phyloP scores from a whole-genome alignment of 2,113 vertebrate genomes.

The Polypterus bichir region DNA sequence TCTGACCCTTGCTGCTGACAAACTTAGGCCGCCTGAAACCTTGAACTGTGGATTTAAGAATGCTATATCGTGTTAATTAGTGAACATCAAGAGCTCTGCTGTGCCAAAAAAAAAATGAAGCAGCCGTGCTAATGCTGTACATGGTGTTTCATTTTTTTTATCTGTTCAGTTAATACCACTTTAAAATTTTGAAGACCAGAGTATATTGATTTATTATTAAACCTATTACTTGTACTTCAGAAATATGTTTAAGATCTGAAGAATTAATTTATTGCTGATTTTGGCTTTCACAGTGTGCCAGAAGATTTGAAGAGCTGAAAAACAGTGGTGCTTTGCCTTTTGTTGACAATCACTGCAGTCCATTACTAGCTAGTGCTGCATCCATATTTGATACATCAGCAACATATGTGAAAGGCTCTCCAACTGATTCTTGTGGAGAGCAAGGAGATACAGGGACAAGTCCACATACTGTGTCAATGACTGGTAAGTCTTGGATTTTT shows the following conservation, averaged over 20 bases:
- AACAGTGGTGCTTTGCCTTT: constrained; percentile 61
- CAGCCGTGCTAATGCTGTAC: too few species aligned
- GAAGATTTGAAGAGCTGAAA: constrained; percentile 88
- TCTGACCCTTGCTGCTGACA: too few species aligned
- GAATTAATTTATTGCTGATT: neutral
- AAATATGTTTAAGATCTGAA: too few species aligned
- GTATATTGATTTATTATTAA: too few species aligned
- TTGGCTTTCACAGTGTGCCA: constrained; percentile 65
- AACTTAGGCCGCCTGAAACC: too few species aligned
- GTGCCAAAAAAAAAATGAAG: too few species aligned
- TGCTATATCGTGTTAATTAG: too few species aligned
- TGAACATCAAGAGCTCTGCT: too few species aligned
- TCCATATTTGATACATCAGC: constrained; percentile 60
- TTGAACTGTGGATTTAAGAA: too few species aligned
- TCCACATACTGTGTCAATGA: constrained; percentile 54
- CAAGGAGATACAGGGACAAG: constrained; percentile 43
- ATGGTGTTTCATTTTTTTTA: too few species aligned
- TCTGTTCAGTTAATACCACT: too few species aligned
- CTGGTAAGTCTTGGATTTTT: constrained; percentile 43
- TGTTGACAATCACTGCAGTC: constrained; percentile 74
- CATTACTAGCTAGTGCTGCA: constrained; percentile 51
- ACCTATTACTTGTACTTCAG: neutral
- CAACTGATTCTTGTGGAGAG: constrained; percentile 53
- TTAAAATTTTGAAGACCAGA: too few species aligned
- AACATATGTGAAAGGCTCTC: constrained; percentile 62